These are phyloP conservation scores for Callospermophilus lateralis DNA, from an alignment of 2,113 vertebrate genomes.

Conservation along the genomic window DNA sequence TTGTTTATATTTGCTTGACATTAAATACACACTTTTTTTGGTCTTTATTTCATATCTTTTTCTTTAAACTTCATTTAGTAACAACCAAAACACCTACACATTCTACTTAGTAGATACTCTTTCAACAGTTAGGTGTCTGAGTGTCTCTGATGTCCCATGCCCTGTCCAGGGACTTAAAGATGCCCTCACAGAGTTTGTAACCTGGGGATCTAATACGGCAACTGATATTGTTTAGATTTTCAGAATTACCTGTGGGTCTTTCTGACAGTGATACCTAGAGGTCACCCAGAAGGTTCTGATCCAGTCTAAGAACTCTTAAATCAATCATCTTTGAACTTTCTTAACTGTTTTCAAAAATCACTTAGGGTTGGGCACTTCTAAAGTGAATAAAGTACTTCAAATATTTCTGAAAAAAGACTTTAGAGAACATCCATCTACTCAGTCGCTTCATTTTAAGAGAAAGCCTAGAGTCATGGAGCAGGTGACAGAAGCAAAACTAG, in stretches of 20 bases:
- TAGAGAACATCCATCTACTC: background rate
- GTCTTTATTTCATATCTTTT: background rate
- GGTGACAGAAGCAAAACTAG: background rate
- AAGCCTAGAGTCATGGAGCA: background rate
- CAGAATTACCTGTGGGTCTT: background rate
- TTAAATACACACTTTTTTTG: background rate
- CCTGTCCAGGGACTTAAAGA: background rate
- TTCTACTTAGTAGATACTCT: background rate
- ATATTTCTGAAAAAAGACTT: background rate
- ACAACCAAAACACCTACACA: background rate
- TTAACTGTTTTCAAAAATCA: background rate
- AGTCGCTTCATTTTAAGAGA: background rate
- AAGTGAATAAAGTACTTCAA: background rate
- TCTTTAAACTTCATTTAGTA: background rate
- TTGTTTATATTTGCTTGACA: slow-evolving; percentile 21
- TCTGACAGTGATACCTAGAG: background rate
- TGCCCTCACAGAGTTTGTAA: background rate
- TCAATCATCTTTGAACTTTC: background rate
- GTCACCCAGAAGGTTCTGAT: background rate
- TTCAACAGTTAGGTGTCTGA: background rate
- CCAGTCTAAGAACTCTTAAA: background rate
- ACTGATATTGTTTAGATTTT: background rate
- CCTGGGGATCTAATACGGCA: background rate
- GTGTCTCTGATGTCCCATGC: background rate
- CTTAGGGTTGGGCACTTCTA: background rate